Base-by-base conservation (phyloP, 2,113 vertebrate species). In the Stigmatopora nigra region DNA sequence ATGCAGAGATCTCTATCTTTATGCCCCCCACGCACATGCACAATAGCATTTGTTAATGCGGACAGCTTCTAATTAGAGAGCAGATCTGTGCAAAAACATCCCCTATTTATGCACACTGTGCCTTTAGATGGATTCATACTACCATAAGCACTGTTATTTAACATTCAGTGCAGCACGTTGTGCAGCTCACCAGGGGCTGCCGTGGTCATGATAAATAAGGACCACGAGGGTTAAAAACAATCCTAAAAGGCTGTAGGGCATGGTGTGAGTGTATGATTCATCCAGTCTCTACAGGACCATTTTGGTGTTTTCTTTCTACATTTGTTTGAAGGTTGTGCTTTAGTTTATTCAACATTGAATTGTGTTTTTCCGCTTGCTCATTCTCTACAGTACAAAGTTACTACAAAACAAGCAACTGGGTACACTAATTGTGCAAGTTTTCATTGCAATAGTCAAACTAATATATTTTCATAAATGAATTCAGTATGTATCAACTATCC, bases 1-100 rank as follows among this genome's bases (percentile, higher is more conserved):
- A 12, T 20, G 3, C 41, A 44, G 35, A 11, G 20, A 59, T 31
- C 44, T 62, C 4, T 72, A 41, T 60, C 56, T 61, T 59, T 17
- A 48, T 68, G 61, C 64, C 48, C 58, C 11, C 5, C 20, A 19
- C 11, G 2, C 44, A 63, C 14, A 48, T 22, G 12, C 13, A n/a
- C 41, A 64, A 63, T 25, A 7, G 9, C n/a, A 51, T 63, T 68
- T 67, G 63, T 71, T 82, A 72, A 84, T 68, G 56, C 65, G 71
- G 73, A 47, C 63, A 36, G 25, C 51, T 62, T 63, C 60, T 88
- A 81, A 86, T 88, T 82, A 81, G 76, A 82, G 75, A 71, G 71
- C 65, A 44, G 16, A 68, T 71, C 51, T 75, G 72, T 73, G 48
- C 63, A 73, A 69, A 73, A 69, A 51, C 57, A 51, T 70, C 48